Conservation (phyloP, 2,113 vertebrate species). For the Psilopsiagon aymara region DNA sequence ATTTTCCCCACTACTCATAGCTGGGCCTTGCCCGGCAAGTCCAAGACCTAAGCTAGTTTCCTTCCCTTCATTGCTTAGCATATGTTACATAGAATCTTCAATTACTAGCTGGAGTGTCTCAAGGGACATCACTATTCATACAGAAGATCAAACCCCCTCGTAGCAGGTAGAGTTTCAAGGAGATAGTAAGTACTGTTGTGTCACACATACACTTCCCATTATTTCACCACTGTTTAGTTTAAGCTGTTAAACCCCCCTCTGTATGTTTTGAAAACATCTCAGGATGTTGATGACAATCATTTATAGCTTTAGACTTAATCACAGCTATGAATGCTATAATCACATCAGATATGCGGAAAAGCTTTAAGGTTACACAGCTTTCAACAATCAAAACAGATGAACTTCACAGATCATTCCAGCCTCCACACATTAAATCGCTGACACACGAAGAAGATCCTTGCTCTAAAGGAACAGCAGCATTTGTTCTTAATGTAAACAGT, state of each 20-base stretch:
- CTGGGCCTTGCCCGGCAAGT: background rate
- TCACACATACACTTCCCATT: background rate
- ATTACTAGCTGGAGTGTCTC: background rate
- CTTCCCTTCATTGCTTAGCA: background rate
- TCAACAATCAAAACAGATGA: background rate
- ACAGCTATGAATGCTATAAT: background rate
- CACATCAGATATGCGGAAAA: background rate
- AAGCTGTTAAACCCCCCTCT: background rate
- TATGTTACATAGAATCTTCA: background rate
- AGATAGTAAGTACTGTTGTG: background rate
- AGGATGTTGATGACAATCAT: background rate
- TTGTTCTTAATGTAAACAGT: background rate
- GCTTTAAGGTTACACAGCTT: background rate
- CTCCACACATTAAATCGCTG: background rate
- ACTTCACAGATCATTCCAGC: background rate
- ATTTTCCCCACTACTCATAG: background rate
- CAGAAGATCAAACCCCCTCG: background rate
- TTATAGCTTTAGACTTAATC: conserved; percentile 4
- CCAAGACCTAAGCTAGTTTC: background rate
- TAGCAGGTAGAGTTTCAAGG: background rate
- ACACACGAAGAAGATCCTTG: background rate
- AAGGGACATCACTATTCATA: background rate
- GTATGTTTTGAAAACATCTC: conserved; percentile 20
- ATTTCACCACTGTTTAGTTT: background rate
- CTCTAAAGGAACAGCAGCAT: background rate